A percentile compares a stretch with the other conserved stretches of the same genome.
phyloP scores from a whole-genome alignment of 2,113 vertebrate genomes.

The Gavia stellata region DNA sequence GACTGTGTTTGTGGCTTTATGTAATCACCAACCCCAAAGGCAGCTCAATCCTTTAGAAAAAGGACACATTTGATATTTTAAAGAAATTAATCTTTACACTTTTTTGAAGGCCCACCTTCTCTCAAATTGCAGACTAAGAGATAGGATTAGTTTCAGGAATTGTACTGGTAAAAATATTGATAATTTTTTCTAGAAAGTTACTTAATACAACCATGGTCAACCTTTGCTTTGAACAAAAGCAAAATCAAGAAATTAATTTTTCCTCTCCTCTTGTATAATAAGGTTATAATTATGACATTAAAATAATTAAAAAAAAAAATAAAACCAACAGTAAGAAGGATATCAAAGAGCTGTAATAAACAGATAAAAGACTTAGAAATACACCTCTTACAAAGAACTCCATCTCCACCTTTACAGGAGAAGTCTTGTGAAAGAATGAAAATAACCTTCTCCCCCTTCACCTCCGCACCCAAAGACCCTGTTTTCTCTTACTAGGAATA shows the following conservation, averaged over 20 bases:
- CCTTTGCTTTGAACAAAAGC: neutral
- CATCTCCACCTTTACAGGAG: neutral
- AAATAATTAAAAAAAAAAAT: neutral
- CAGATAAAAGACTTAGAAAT: neutral
- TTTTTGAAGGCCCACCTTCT: neutral
- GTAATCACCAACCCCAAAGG: neutral
- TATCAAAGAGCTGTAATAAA: neutral
- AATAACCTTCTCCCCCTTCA: rapidly evolving
- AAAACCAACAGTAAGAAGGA: neutral
- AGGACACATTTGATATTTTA: neutral
- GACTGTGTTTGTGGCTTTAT: neutral
- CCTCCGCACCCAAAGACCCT: neutral
- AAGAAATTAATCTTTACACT: neutral
- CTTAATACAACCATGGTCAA: neutral
- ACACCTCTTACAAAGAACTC: neutral
- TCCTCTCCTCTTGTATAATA: neutral
- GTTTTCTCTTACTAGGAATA: neutral
- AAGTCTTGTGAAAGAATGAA: neutral
- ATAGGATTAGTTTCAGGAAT: neutral
- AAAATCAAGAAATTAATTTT: neutral
- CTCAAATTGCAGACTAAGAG: neutral
- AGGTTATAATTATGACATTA: neutral
- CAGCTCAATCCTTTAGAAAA: neutral
- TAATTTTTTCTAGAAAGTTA: neutral
- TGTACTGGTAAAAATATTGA: neutral